phyloP scores from a whole-genome alignment of 2,797 vertebrate species.

The Hafferia zeledoni region DNA sequence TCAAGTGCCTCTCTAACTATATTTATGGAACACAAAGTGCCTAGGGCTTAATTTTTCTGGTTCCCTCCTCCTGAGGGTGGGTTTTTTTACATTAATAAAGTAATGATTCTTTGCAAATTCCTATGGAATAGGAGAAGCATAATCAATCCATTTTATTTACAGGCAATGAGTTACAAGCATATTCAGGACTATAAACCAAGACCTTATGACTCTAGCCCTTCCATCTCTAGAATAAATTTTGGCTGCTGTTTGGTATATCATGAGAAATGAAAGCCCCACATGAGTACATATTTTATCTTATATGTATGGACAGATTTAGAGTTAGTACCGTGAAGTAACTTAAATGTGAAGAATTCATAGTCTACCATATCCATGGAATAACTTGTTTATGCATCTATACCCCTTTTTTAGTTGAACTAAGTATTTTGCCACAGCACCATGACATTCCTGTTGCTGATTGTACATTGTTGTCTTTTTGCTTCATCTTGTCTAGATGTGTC shows the following conservation, averaged over 20 bases:
- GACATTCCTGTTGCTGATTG: background rate
- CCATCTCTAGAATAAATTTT: background rate
- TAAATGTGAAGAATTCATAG: background rate
- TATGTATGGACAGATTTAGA: background rate
- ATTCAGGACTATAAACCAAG: background rate
- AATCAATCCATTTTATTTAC: background rate
- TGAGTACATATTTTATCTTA: background rate
- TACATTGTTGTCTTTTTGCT: background rate
- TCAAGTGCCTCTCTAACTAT: background rate
- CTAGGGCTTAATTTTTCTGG: background rate
- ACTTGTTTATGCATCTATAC: background rate
- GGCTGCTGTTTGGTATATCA: background rate
- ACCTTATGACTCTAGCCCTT: background rate
- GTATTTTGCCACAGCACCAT: background rate
- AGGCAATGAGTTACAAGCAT: background rate
- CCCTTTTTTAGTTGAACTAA: background rate
- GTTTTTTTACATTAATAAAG: background rate
- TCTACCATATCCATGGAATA: background rate
- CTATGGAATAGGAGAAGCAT: background rate
- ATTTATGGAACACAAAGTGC: background rate
- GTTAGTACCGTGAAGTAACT: background rate
- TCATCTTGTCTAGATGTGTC: background rate
- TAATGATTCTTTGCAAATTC: background rate
- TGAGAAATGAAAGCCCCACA: background rate
- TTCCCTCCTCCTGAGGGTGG: background rate